Evolutionary conservation across 2,797 vertebrate genomes (phyloP), one percentile per base, ranked within the genome.

Genomic region (Cossypha polioptera): DNA sequence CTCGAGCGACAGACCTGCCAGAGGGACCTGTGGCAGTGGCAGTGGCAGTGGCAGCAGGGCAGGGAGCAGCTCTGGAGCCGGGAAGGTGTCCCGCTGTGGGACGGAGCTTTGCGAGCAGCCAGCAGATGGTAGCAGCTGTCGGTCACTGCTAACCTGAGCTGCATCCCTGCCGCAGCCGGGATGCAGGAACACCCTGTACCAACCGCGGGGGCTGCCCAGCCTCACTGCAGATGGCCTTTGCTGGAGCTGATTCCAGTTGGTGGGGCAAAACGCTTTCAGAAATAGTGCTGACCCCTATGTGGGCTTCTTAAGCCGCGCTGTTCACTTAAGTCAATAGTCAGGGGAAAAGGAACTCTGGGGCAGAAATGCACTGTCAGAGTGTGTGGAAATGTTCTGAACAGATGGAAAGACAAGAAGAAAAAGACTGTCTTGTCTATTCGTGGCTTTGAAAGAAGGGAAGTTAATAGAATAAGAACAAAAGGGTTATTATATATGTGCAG

Each of bases 81-180:
- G 31, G 20, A 47, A 51, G 42, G 66, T 48, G 28, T 0, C 0
- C 24, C 1, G 25, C 35, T 6, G 71, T 2, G 48, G 16, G 18
- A 0, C 51, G 4, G 80, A 67, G 69, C 53, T 26, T 1, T 26
- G 22, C 66, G 35, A 87, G 54, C 94, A 78, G 79, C 96, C 96
- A 83, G 96, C 9, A 96, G 97, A 82, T 93, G 96, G 94, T 96
- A 96, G 97, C 96, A 96, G 74, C 35, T 55, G 91, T 88, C 93
- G 95, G 94, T 75, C 94, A 90, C 78, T 57, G 0, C 62, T 13
- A 74, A 57, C 78, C 80, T 29, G 59, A 62, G 89, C 61, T 22
- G 88, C 21, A 55, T 69, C 47, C 67, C 80, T 36, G 86, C 59
- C 57, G 18, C 69, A 48, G 33, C 36, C n/a, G 13, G 45, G 11